These are phyloP conservation scores for Meta bourneti DNA, from an alignment of 2,888 invertebrate genomes.

Conservation along the genomic window DNA sequence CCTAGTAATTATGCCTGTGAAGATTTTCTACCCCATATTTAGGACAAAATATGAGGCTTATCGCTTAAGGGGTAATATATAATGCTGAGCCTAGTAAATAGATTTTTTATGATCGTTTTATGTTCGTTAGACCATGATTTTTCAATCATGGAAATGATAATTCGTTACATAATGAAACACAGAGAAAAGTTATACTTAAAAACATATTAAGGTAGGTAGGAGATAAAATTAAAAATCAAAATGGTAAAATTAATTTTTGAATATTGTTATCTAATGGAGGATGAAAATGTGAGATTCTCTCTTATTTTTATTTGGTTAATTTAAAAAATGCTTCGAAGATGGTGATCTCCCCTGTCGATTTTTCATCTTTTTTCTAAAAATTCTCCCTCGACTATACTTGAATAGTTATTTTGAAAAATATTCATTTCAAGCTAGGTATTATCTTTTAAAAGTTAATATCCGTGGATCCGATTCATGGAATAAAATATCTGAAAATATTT, in stretches of 20 bases:
- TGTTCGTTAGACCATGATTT: conserved; percentile 1
- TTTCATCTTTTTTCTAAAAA: too few relatives aligned
- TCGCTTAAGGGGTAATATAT: neutral
- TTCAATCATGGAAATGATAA: neutral
- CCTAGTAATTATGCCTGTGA: neutral
- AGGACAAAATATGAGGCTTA: neutral
- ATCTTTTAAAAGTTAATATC: too few relatives aligned
- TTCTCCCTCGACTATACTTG: too few relatives aligned
- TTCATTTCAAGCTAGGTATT: too few relatives aligned
- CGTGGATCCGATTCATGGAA: too few relatives aligned
- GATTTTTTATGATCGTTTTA: conserved; percentile 14
- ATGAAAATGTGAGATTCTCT: too few relatives aligned
- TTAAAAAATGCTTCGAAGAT: too few relatives aligned
- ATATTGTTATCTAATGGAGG: neutral
- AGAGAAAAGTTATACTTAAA: neutral
- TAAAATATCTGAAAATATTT: too few relatives aligned
- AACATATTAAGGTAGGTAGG: neutral
- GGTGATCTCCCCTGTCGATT: too few relatives aligned
- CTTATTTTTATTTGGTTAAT: too few relatives aligned
- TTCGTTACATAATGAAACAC: neutral
- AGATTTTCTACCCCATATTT: neutral
- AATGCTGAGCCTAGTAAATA: conserved; percentile 12
- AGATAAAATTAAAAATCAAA: neutral
- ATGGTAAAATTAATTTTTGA: neutral
- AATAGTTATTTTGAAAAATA: too few relatives aligned